These are phyloP conservation scores for Iselma pallidipennis DNA, from an alignment of 2,888 invertebrate species.

Conservation along the genomic window DNA sequence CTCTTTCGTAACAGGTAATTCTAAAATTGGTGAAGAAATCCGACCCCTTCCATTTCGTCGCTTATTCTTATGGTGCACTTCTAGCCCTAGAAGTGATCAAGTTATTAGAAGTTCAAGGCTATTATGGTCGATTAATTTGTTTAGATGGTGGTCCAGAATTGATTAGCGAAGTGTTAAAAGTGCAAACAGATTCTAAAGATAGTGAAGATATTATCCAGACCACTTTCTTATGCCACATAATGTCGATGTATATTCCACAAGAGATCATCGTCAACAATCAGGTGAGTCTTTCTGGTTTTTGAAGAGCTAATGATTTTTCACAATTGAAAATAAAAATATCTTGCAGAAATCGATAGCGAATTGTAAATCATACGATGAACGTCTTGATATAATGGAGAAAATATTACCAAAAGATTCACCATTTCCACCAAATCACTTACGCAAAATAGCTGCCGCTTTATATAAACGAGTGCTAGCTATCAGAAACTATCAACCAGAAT, in stretches of 20 bases:
- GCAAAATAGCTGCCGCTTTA: not conserved
- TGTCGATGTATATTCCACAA: too few relatives aligned
- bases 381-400: not conserved
- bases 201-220: slow-evolving; percentile 61
- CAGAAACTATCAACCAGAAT: not conserved
- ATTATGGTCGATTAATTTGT: slow-evolving; percentile 67
- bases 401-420: too few relatives aligned
- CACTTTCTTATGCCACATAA: slow-evolving; percentile 55
- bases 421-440: too few relatives aligned
- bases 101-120: slow-evolving; percentile 69
- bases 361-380: not conserved
- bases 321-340: too few relatives aligned
- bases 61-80: slow-evolving; percentile 86
- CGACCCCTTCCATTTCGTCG: slow-evolving; percentile 72
- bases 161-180: too few relatives aligned
- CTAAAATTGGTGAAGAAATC: slow-evolving; percentile 59
- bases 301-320: not conserved
- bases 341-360: not conserved
- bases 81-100: slow-evolving; percentile 77
- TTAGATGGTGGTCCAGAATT: slow-evolving; percentile 81
- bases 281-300: not conserved
- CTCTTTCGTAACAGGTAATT: slow-evolving; percentile 56
- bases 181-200: too few relatives aligned
- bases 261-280: not conserved
- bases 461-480: not conserved